These are phyloP conservation scores for Hylaeus volcanicus DNA, from an alignment of 1,140 invertebrate species.

Conservation along the genomic window DNA sequence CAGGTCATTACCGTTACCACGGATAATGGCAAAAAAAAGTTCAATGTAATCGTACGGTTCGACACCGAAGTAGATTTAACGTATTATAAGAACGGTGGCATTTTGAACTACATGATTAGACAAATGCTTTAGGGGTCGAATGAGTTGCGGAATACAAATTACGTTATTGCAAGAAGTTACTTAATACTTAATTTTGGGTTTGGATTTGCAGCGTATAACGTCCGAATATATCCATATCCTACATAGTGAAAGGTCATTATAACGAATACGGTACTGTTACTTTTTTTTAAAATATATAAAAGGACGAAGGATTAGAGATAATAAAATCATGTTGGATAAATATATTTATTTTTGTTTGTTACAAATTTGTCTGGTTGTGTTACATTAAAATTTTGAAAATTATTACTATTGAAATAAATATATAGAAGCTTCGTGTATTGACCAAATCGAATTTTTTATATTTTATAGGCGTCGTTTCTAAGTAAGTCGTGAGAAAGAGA, in stretches of 20 bases:
- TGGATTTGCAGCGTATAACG: conserved; percentile 33
- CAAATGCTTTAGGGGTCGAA: conserved; percentile 84
- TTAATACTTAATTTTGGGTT: conserved; percentile 63
- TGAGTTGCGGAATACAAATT: background rate
- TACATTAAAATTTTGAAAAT: background rate
- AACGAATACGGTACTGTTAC: background rate
- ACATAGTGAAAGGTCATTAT: background rate
- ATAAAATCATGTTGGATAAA: conserved; percentile 6
- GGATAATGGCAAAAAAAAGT: conserved; percentile 82
- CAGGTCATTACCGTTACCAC: conserved; percentile 84
- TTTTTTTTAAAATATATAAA: background rate
- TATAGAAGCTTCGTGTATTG: background rate
- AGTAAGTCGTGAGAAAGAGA: conserved; percentile 1
- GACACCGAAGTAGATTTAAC: conserved; percentile 99
- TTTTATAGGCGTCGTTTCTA: conserved; percentile 20
- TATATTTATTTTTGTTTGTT: conserved; percentile 31
- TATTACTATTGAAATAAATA: background rate
- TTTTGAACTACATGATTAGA: conserved; percentile 98
- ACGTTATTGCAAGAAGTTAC: conserved; percentile 31
- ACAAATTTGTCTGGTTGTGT: background rate
- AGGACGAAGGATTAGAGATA: background rate
- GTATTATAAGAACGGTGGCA: conserved; percentile 96
- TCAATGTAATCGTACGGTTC: conserved; percentile 91
- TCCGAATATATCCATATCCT: conserved; percentile 11
- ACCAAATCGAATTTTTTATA: background rate